Base-by-base conservation (phyloP, 2,888 invertebrate species). In the Polyommatus iphigenia region DNA sequence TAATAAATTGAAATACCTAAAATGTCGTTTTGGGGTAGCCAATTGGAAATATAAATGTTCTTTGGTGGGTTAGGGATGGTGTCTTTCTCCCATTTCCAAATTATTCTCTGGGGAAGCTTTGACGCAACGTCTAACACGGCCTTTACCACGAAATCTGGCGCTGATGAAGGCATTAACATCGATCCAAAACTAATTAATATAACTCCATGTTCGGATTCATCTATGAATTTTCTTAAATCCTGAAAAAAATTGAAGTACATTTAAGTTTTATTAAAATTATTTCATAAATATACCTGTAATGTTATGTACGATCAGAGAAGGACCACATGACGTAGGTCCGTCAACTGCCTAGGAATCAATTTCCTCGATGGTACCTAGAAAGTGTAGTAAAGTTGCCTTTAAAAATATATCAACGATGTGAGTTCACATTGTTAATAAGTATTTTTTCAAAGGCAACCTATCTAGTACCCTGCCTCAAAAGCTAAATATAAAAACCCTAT, bases 171-270 rank as follows among this genome's bases (percentile, higher is more conserved):
- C 83, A 95, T 96, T 76, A 97, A 90, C 92, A 96, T 94, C 0
- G 97, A 97, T 6, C 97, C 97, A 87, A 97, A 95, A 85, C 96
- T 97, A 79, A 97, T 96, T 84, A 95, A 96, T 81, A 97, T 92
- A 4, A 97, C 95, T 1, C 97, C 97, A 76, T 96, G 89, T 18
- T 91, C 84, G 0, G 96, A 95, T 76, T 94, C 94, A 82, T 95
- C 95, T 54, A 97, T 88, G 84, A 96, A 97, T 79, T 92, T 90
- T 80, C 95, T 89, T 15, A 97, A 84, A 54, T 95, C 90, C 91
- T 95, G 73, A 50, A 73, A 73, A n/a, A 59, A 5, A 54, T 59
- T 46, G 20, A 62, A 62, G n/a, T 62, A 13, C 8, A 62, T 20
- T 62, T 57, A 7, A 57, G n/a, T 7, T 59, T 59, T 59, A 59